A percentile compares a stretch with the other conserved stretches of the same genome.
Conservation (phyloP, 2,797 vertebrate species). For the Basileuterus tristriatus region DNA sequence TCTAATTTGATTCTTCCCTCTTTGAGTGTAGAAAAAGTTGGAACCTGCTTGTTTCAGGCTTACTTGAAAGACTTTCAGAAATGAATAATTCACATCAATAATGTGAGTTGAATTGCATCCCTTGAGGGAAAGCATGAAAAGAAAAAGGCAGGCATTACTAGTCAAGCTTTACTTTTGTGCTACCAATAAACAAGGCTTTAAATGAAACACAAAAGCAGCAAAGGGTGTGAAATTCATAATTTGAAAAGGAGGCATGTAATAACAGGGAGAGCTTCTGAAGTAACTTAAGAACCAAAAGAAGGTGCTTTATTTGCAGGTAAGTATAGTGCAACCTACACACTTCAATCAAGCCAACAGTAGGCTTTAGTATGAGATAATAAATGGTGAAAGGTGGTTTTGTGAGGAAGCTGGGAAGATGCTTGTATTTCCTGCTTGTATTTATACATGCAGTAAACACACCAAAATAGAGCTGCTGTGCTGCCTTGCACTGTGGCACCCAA, state of each 20-base stretch:
- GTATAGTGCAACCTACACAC: conserved; percentile 53
- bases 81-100: neutral
- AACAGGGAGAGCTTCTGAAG: conserved; percentile 11
- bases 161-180: neutral
- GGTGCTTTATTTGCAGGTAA: conserved; percentile 54
- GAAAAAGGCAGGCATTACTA: neutral
- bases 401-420: neutral
- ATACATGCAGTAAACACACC: neutral
- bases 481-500: neutral
- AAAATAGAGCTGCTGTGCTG: neutral
- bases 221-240: conserved; percentile 11
- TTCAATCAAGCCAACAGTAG: conserved; percentile 54
- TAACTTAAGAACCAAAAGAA: conserved; percentile 29
- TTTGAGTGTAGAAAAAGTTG: neutral
- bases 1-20: neutral
- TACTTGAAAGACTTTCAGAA: conserved; percentile 8
- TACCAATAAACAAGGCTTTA: neutral
- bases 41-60: neutral
- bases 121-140: neutral
- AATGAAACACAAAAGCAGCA: conserved; percentile 11
- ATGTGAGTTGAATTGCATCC: neutral
- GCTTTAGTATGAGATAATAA: conserved; percentile 46
- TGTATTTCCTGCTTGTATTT: conserved; percentile 17
- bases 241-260: conserved; percentile 15
- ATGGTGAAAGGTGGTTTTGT: conserved; percentile 17